A percentile compares a stretch with the other conserved stretches of the same genome.
Conservation (phyloP, 2,888 invertebrate species). For the Amiota minor region DNA sequence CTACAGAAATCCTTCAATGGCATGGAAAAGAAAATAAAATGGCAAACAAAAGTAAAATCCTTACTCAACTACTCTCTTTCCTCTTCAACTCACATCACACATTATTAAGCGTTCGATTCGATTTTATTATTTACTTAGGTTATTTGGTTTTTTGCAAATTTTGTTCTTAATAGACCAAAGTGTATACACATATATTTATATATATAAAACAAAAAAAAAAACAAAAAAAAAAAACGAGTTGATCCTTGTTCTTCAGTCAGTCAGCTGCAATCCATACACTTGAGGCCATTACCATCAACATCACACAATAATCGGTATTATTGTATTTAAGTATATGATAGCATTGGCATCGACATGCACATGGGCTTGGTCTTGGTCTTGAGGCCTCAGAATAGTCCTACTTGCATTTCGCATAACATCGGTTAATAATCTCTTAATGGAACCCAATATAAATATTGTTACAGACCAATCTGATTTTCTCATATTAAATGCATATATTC, state of each 20-base stretch:
- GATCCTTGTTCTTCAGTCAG: background rate
- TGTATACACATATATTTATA: too few species aligned
- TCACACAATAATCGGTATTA: background rate
- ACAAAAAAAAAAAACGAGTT: conserved; percentile 12
- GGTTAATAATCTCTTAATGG: too few species aligned
- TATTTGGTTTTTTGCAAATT: conserved; percentile 20
- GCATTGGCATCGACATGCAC: background rate
- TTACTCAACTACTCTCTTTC: background rate
- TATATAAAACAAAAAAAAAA: too few species aligned
- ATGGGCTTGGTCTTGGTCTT: too few species aligned
- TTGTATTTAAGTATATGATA: background rate
- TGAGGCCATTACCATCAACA: background rate
- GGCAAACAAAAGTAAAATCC: background rate
- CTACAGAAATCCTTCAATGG: background rate
- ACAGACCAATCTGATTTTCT: too few species aligned
- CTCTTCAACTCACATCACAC: too few species aligned
- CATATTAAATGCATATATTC: too few species aligned
- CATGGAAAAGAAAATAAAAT: background rate
- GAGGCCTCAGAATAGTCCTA: too few species aligned
- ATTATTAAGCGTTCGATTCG: background rate
- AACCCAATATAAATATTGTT: too few species aligned
- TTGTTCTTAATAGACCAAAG: background rate
- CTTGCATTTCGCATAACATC: too few species aligned
- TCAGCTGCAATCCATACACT: background rate
- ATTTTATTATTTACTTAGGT: conserved; percentile 32